phyloP scores from a whole-genome alignment of 2,888 invertebrate species.

The Nymphalis urticae region DNA sequence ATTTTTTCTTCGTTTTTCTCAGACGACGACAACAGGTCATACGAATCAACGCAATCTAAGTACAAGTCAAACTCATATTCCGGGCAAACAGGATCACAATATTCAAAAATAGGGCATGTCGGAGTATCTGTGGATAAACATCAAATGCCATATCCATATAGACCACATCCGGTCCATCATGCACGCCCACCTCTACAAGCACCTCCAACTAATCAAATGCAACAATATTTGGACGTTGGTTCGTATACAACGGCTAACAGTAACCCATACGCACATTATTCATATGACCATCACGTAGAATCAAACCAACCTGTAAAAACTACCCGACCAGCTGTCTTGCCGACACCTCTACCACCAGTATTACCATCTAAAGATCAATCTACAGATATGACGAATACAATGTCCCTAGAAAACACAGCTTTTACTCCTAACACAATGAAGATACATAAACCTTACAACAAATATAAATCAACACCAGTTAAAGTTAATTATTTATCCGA shows the following conservation, averaged over 20 bases:
- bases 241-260: slow-evolving; percentile 34
- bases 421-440: slow-evolving; percentile 53
- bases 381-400: slow-evolving; percentile 48
- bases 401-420: slow-evolving; percentile 49
- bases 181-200: slow-evolving; percentile 54
- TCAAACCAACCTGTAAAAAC: slow-evolving; percentile 57
- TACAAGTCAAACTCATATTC: slow-evolving; percentile 51
- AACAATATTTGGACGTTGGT: slow-evolving; percentile 53
- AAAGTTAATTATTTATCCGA: slow-evolving; percentile 65
- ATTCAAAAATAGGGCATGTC: slow-evolving; percentile 57
- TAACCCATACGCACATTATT: slow-evolving; percentile 43
- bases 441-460: slow-evolving; percentile 51
- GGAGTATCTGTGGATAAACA: slow-evolving; percentile 55
- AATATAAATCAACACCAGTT: slow-evolving; percentile 47
- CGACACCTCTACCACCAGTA: slow-evolving; percentile 53
- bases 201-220: slow-evolving; percentile 49
- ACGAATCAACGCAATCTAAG: slow-evolving; percentile 47
- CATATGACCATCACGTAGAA: slow-evolving; percentile 54
- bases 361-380: slow-evolving; percentile 49
- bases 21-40: slow-evolving; percentile 56
- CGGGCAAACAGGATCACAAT: slow-evolving; percentile 49
- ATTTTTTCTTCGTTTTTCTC: slow-evolving; percentile 70
- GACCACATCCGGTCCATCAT: slow-evolving; percentile 55
- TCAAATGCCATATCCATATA: slow-evolving; percentile 57
- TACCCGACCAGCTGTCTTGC: slow-evolving; percentile 62